A percentile compares a stretch with the other conserved stretches of the same genome.
Conservation (phyloP, 64 coral and sea anemone species). For the Montipora foliosa region DNA sequence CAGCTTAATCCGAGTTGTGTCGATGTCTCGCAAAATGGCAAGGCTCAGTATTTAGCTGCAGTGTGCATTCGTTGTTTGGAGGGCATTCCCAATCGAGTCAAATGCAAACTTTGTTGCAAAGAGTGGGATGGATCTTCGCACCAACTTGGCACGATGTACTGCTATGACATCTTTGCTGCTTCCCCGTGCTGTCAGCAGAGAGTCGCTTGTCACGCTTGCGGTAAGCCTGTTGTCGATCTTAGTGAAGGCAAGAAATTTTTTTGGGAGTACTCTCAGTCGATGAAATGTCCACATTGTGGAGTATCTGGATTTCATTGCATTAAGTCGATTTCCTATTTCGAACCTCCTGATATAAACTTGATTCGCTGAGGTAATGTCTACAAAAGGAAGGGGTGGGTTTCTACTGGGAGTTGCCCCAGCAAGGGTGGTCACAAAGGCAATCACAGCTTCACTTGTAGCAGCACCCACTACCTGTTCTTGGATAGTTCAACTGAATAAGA, state of each 20-base stretch:
- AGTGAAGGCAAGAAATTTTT: slow-evolving; percentile 82
- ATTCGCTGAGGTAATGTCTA: background rate
- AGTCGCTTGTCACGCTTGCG: slow-evolving; percentile 88
- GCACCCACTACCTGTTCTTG: too few species aligned
- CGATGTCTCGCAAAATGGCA: slow-evolving; percentile 88
- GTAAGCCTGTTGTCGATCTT: slow-evolving; percentile 87
- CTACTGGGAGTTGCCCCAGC: background rate
- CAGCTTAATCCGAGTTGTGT: slow-evolving; percentile 78
- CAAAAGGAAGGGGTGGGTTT: background rate
- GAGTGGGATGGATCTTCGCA: slow-evolving; percentile 97
- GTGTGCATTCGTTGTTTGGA: slow-evolving; percentile 97
- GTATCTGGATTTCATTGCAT: slow-evolving; percentile 96
- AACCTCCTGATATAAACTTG: background rate
- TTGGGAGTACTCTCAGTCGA: slow-evolving; percentile 89
- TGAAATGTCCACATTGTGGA: slow-evolving; percentile 96
- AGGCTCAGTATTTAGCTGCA: slow-evolving; percentile 86
- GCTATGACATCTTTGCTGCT: slow-evolving; percentile 98
- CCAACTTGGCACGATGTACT: slow-evolving; percentile 94
- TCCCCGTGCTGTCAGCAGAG: slow-evolving; percentile 93
- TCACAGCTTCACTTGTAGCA: too few species aligned
- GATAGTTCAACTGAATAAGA: too few species aligned
- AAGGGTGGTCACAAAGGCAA: background rate
- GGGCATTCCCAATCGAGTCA: slow-evolving; percentile 90
- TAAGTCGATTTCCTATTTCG: slow-evolving; percentile 75
- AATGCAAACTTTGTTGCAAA: slow-evolving; percentile 93